These are phyloP conservation scores for Cottoperca gobio DNA, from an alignment of 2,797 vertebrate species.

Conservation along the genomic window DNA sequence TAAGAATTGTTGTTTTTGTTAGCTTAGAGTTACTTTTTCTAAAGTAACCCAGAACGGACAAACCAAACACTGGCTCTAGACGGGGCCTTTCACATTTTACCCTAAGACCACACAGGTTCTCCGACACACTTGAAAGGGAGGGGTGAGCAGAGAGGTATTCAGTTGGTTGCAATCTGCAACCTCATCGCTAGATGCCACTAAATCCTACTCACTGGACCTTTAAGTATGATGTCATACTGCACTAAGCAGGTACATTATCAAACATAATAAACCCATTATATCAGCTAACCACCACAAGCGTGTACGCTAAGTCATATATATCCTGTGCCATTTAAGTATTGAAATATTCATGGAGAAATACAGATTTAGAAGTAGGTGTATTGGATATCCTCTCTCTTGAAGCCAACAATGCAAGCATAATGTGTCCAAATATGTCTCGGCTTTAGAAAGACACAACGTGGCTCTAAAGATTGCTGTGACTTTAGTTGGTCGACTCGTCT, in stretches of 20 bases:
- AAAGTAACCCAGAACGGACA: too few relatives aligned
- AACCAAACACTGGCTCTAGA: too few relatives aligned
- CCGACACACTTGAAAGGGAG: too few relatives aligned
- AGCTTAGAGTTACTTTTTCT: too few relatives aligned
- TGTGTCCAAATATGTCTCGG: constrained; percentile 21
- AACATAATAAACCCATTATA: constrained; percentile 23
- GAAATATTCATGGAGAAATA: constrained; percentile 27
- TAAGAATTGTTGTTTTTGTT: too few relatives aligned
- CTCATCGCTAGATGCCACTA: too few relatives aligned
- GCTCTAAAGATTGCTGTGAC: constrained; percentile 24
- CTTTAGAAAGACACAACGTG: constrained; percentile 19
- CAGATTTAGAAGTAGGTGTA: constrained; percentile 12
- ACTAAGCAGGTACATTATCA: constrained; percentile 24
- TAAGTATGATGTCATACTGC: constrained; percentile 25
- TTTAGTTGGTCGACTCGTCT: constrained; percentile 8
- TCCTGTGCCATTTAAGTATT: background rate
- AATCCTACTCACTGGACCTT: too few relatives aligned
- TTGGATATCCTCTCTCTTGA: constrained; percentile 6
- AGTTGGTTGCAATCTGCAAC: too few relatives aligned
- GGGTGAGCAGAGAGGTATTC: too few relatives aligned
- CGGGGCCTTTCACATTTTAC: too few relatives aligned
- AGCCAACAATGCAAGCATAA: background rate
- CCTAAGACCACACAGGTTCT: too few relatives aligned
- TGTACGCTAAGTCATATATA: constrained; percentile 11
- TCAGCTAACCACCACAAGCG: constrained; percentile 17